Conservation (phyloP, 2,797 vertebrate genomes). For the Danio tinwini region DNA sequence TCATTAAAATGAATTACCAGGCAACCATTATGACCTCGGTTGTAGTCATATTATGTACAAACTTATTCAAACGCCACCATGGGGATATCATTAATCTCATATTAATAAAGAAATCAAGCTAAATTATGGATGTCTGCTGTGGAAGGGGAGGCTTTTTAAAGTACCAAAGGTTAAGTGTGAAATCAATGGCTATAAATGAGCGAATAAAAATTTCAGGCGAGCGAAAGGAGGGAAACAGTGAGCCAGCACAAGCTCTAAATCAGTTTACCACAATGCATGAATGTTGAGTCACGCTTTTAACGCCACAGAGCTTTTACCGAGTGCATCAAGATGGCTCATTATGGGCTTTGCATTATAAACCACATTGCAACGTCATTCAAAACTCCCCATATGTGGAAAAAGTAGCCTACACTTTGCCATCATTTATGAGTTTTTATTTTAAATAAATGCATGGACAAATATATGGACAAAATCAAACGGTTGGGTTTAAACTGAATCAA, state of each 20-base stretch:
- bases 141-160: constrained; percentile 66
- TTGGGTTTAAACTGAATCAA: too few species aligned
- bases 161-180: constrained; percentile 73
- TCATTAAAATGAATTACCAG: constrained; percentile 20
- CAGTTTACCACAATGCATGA: constrained; percentile 18
- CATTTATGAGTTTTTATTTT: too few species aligned
- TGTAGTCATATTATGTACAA: constrained; percentile 9
- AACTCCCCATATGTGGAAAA: not conserved
- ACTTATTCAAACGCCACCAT: constrained; percentile 34
- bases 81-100: constrained; percentile 74
- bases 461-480: too few species aligned
- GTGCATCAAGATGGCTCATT: constrained; percentile 18
- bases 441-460: too few species aligned
- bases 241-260: not conserved
- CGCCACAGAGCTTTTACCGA: constrained; percentile 26
- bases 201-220: constrained; percentile 67
- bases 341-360: constrained; percentile 17
- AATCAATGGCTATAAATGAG: constrained; percentile 80
- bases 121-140: constrained; percentile 68
- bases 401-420: too few species aligned
- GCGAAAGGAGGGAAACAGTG: constrained; percentile 11
- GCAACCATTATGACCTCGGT: constrained; percentile 21
- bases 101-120: constrained; percentile 72
- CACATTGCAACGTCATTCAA: not conserved
- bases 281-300: constrained; percentile 31